Base-by-base conservation (phyloP, 2,888 invertebrate species). In the Ormyrus nitidulus region DNA sequence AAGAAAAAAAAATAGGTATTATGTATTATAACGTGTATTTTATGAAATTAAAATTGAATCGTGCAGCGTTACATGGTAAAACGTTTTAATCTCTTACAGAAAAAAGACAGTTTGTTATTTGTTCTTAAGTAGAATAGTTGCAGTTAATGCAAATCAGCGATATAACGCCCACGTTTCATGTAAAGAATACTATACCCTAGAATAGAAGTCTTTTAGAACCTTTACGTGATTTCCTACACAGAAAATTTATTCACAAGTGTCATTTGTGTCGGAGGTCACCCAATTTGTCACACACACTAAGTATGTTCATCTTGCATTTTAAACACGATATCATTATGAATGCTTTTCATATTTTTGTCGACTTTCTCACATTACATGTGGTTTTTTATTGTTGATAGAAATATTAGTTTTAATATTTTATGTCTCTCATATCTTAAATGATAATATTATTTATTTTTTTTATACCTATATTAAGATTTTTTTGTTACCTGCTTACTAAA, bases 291-390 rank as follows among this genome's bases (percentile, higher is more conserved):
- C 51, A 46, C 62, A 11, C 61, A 19, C 3, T 44, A 61, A 49
- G 51, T 51, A 68, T 19, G 19, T 19, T 19, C 19, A 19, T 19
- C 19, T 46, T 61, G 68, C 75, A 68, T 65, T 46, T n/a, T 10
- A 53, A 53, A 68, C 49, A 53, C 10, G 1, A 19, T 19, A 2
- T 19, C 19, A 19, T 46, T 75, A 53, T 51, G 68, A 75, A 53
- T 68, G 59, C 68, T 53, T 58, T 46, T 44, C 11, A 53, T 73
- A 53, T 75, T 68, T 75, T 75, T 68, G 59, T 66, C 68, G 56
- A 75, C 44, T 44, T 11, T 19, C 19, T 19, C 19, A 19, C 19
- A 2, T 19, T 19, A 19, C 1, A 19, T 19, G 19, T 19, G 19
- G 19, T 19, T 19, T 19, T 19, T 19, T 19, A 19, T 19, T 19